A percentile compares a stretch with the other conserved stretches of the same genome.
Evolutionary conservation across 2,113 vertebrate species (phyloP).

Genomic region (Salvelinus namaycush): DNA sequence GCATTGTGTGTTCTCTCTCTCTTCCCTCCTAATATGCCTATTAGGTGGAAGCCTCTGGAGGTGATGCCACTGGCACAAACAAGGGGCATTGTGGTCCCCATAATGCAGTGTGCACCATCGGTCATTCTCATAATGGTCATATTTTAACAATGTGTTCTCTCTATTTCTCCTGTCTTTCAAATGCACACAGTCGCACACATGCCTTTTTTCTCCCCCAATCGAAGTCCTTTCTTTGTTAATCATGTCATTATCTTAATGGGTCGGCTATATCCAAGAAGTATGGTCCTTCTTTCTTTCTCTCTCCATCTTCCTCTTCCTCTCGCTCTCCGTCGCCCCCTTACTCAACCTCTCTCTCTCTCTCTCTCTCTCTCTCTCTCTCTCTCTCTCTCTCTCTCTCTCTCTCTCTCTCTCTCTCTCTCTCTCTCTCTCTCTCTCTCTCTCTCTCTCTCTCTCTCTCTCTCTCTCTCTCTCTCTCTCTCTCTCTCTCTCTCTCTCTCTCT

Average conservation of each 20-base stretch:
- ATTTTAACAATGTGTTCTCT: not conserved
- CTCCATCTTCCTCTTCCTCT: not conserved
- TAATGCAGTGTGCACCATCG: not conserved
- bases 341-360: not conserved
- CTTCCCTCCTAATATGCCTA: not conserved
- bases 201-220: too few species aligned
- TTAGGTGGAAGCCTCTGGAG: slow-evolving; percentile 7
- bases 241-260: not conserved
- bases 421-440: too few species aligned
- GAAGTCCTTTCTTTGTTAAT: too few species aligned
- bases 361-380: too few species aligned
- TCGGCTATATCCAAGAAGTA: too few species aligned
- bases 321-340: not conserved
- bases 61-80: slow-evolving; percentile 7
- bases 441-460: not conserved
- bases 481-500: too few species aligned
- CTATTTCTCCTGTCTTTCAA: slow-evolving; percentile 7
- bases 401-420: not conserved
- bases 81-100: slow-evolving; percentile 3
- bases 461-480: not conserved
- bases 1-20: too few species aligned
- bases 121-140: not conserved
- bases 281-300: not conserved
- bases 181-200: not conserved
- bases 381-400: not conserved